Evolutionary conservation across 2,113 vertebrate genomes (phyloP).

Genomic region (Excalfactoria chinensis): DNA sequence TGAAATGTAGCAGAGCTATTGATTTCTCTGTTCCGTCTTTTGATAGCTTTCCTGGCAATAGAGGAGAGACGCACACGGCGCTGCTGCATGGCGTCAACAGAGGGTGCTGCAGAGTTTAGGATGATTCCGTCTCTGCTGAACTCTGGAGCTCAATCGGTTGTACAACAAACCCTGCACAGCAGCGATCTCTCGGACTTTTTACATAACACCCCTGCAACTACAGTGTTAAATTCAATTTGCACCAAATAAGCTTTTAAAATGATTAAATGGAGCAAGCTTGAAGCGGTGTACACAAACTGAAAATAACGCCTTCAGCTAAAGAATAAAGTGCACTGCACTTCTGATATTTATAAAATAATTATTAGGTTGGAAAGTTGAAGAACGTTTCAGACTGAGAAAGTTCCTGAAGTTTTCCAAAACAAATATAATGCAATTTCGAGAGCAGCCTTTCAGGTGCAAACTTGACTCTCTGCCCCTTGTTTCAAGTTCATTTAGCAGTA

Average conservation of each 20-base stretch:
- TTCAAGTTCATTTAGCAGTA: neutral
- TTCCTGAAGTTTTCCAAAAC: slow-evolving; percentile 17
- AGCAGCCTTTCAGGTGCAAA: neutral
- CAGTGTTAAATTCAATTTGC: slow-evolving; percentile 55
- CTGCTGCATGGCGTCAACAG: slow-evolving; percentile 68
- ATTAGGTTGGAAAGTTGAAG: slow-evolving; percentile 59
- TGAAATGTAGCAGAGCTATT: neutral
- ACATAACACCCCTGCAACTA: slow-evolving; percentile 47
- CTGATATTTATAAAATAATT: slow-evolving; percentile 76
- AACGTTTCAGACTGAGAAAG: slow-evolving; percentile 3
- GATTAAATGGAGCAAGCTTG: slow-evolving; percentile 58
- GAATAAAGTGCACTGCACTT: slow-evolving; percentile 60
- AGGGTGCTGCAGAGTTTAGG: slow-evolving; percentile 79
- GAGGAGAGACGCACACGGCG: neutral
- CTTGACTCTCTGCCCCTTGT: neutral
- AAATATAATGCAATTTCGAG: neutral
- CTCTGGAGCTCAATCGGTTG: neutral
- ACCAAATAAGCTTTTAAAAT: slow-evolving; percentile 62
- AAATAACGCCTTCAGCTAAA: slow-evolving; percentile 54
- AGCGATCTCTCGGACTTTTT: slow-evolving; percentile 42
- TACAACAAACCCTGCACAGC: neutral
- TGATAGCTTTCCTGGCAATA: neutral
- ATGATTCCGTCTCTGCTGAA: slow-evolving; percentile 32
- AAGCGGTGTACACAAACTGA: slow-evolving; percentile 42
- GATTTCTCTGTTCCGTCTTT: neutral